Conservation (phyloP, 2,888 invertebrate genomes). For the Drosophila percnosoma region DNA sequence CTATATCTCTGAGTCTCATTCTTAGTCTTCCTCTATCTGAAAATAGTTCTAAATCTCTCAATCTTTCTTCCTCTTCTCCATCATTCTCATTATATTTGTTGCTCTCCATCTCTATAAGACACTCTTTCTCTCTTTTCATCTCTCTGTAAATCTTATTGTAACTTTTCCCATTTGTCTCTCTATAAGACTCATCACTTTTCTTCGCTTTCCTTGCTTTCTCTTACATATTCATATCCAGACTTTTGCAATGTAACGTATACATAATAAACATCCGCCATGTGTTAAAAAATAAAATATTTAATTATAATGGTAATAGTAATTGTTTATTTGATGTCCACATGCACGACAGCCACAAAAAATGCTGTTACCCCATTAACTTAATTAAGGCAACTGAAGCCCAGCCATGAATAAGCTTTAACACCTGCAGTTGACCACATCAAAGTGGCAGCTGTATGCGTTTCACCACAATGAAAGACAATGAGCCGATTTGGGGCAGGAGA, state of each 20-base stretch:
- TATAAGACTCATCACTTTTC: background rate
- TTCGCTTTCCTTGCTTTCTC: background rate
- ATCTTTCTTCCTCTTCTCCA: background rate
- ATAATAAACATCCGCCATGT: slow-evolving; percentile 23
- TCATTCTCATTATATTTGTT: background rate
- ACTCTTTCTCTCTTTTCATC: background rate
- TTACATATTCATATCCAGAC: too few relatives aligned
- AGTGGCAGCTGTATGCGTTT: background rate
- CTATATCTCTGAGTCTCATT: background rate
- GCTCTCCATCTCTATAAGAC: background rate
- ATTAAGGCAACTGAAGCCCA: slow-evolving; percentile 26
- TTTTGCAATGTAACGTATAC: slow-evolving; percentile 2
- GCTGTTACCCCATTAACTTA: slow-evolving; percentile 34
- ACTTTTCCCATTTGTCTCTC: background rate
- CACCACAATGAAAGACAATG: slow-evolving; percentile 3
- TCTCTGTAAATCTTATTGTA: fast-evolving
- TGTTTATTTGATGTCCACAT: background rate
- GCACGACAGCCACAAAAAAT: slow-evolving; percentile 29
- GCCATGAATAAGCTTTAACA: slow-evolving; percentile 35
- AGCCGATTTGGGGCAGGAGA: slow-evolving; percentile 12
- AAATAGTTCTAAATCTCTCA: background rate
- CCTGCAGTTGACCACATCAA: slow-evolving; percentile 48
- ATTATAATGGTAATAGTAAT: slow-evolving; percentile 2
- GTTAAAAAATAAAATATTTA: background rate
- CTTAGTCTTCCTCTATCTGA: background rate